Base-by-base conservation (phyloP, 30 jellyfish, hydroid and myxozoan species). In the Aurelia coerulea region DNA sequence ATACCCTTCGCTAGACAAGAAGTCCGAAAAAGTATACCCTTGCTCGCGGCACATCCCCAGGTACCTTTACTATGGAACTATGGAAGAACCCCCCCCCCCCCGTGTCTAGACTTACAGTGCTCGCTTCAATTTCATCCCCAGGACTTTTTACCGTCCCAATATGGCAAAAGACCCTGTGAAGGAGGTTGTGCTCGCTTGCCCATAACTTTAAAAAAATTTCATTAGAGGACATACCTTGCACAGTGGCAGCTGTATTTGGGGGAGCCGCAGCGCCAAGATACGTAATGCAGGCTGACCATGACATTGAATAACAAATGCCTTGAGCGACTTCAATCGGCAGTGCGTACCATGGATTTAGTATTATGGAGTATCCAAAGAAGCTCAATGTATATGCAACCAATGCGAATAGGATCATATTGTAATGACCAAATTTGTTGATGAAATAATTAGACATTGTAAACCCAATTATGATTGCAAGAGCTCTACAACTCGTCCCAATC, bases 211-310 rank as follows among this genome's bases (percentile, higher is more conserved):
- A 9, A 23, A 8, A 46, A 14, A 46, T 46, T 46, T 46, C 56
- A 46, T 46, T 46, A 0, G 56, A 46, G 1, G 56, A 34, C 88
- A 10, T 58, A 96, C 99, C 99, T 83, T 96, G 99, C 90, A 96
- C 92, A 11, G 99, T 96, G 19, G 98, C 99, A 52, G 90, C 97
- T 15, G 96, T 73, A 62, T 90, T 88, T 14, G 94, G 92, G 11
- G 99, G 97, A 5, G 98, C 95, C 0, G 95, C 99, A 17, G 94
- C 98, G 15, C 98, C 97, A 10, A 96, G 94, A 86, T 96, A 91
- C 18, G 98, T 96, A 68, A 96, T 96, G 62, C 98, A 96, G 2
- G 99, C 91, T 52, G 99, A 96, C 99, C 99, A 96, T 12, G 98
- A 90, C 84, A 90, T 90, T 11, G 99, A 91, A 71, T 90, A 96